These are phyloP conservation scores for Poecilus cupreus DNA, from an alignment of 2,888 invertebrate species.

Conservation along the genomic window DNA sequence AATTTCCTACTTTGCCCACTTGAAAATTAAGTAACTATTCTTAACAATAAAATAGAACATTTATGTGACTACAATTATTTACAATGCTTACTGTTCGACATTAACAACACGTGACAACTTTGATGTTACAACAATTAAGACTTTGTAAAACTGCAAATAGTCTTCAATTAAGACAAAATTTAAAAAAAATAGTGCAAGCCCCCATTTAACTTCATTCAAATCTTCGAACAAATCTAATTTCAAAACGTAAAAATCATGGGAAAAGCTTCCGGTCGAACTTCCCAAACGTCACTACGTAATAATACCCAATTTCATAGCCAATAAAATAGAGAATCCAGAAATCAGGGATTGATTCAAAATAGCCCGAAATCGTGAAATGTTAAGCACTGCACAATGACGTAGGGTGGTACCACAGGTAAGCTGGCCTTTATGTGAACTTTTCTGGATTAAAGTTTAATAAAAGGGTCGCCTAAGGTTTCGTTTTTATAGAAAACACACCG, in stretches of 20 bases:
- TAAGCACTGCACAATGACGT: slow-evolving; percentile 22
- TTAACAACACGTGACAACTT: not conserved
- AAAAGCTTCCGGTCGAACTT: slow-evolving; percentile 28
- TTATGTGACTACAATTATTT: too few relatives aligned
- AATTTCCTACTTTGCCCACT: too few relatives aligned
- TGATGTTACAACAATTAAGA: not conserved
- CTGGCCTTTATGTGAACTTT: slow-evolving; percentile 20
- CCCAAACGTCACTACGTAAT: slow-evolving; percentile 35
- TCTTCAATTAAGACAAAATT: too few relatives aligned
- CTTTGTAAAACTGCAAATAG: too few relatives aligned
- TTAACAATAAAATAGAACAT: too few relatives aligned
- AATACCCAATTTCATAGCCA: slow-evolving; percentile 51
- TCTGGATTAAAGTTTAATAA: slow-evolving; percentile 18
- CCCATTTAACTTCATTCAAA: too few relatives aligned
- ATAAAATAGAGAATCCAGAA: slow-evolving; percentile 54
- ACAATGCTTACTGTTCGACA: not conserved
- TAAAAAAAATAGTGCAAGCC: too few relatives aligned
- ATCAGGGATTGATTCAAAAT: slow-evolving; percentile 42
- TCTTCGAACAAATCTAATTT: not conserved
- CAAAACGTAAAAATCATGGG: slow-evolving; percentile 5
- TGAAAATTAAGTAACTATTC: too few relatives aligned
- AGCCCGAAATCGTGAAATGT: slow-evolving; percentile 25
- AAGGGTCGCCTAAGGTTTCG: slow-evolving; percentile 19
- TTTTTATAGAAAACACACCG: slow-evolving; percentile 6
- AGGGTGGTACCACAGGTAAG: slow-evolving; percentile 34